Evolutionary conservation across 2,888 invertebrate species (phyloP).

Genomic region (Scaptomyza cyrtandrae): DNA sequence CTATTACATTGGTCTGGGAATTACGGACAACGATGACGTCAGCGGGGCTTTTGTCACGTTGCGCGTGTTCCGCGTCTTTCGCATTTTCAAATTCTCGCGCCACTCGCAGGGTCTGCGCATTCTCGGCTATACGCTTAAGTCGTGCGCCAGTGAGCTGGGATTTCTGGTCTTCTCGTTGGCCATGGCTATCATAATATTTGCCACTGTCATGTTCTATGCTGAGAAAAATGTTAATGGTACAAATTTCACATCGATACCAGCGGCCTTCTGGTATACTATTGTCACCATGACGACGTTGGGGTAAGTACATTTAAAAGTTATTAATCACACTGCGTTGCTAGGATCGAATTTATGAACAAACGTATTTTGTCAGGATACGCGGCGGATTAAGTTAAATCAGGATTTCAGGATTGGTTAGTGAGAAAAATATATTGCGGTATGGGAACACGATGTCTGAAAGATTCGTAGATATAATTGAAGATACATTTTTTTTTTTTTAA

Average conservation of each 20-base stretch:
- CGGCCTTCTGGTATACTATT: slow-evolving; percentile 99
- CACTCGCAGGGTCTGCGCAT: slow-evolving; percentile 99
- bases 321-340: too few relatives aligned
- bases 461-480: too few relatives aligned
- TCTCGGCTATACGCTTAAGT: slow-evolving; percentile 99
- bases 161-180: slow-evolving; percentile 99
- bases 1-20: slow-evolving; percentile 98
- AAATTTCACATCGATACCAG: slow-evolving; percentile 99
- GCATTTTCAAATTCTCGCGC: slow-evolving; percentile 99
- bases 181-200: slow-evolving; percentile 99
- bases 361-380: too few relatives aligned
- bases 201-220: slow-evolving; percentile 99
- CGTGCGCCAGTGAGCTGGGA: slow-evolving; percentile 99
- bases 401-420: too few relatives aligned
- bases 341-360: too few relatives aligned
- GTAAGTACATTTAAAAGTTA: slow-evolving; percentile 87
- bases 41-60: slow-evolving; percentile 99
- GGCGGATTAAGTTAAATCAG: too few relatives aligned
- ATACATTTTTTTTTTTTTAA: too few relatives aligned
- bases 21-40: slow-evolving; percentile 99
- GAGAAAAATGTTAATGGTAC: slow-evolving; percentile 99
- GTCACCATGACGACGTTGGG: slow-evolving; percentile 99
- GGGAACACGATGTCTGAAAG: too few relatives aligned
- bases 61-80: slow-evolving; percentile 99
- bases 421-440: too few relatives aligned